phyloP scores from a whole-genome alignment of 1,140 invertebrate genomes.

The Pectinophora gossypiella region DNA sequence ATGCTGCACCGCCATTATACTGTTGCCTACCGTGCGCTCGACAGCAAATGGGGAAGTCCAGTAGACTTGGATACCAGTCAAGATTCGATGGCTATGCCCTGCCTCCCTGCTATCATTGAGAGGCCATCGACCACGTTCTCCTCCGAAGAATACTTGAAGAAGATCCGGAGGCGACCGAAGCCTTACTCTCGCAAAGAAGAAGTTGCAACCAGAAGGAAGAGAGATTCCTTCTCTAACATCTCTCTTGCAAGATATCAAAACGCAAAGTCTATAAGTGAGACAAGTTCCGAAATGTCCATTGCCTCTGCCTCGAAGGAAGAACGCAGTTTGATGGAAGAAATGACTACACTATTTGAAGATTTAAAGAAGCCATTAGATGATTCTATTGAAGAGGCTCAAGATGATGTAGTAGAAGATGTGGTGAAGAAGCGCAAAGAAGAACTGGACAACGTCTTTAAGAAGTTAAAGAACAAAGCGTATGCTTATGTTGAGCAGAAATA shows the following conservation, averaged over 20 bases:
- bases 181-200: slow-evolving; percentile 14
- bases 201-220: neutral
- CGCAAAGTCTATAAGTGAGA: no score
- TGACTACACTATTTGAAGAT: neutral
- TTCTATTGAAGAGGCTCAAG: no score
- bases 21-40: slow-evolving; percentile 36
- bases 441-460: neutral
- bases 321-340: neutral
- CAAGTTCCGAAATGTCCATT: no score
- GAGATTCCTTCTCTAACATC: slow-evolving; percentile 25
- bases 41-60: slow-evolving; percentile 42
- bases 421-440: neutral
- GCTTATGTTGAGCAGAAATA: neutral
- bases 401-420: neutral
- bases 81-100: slow-evolving; percentile 12
- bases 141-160: slow-evolving; percentile 38
- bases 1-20: slow-evolving; percentile 50
- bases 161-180: slow-evolving; percentile 19
- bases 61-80: slow-evolving; percentile 33
- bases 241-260: slow-evolving; percentile 18
- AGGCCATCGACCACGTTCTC: slow-evolving; percentile 34
- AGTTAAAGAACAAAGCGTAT: neutral
- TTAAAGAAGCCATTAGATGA: neutral
- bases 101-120: slow-evolving; percentile 33
- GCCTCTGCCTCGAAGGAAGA: no score